Evolutionary conservation across 2,113 vertebrate species (phyloP), one percentile per base, ranked within the genome.

Genomic region (Elachura formosa): DNA sequence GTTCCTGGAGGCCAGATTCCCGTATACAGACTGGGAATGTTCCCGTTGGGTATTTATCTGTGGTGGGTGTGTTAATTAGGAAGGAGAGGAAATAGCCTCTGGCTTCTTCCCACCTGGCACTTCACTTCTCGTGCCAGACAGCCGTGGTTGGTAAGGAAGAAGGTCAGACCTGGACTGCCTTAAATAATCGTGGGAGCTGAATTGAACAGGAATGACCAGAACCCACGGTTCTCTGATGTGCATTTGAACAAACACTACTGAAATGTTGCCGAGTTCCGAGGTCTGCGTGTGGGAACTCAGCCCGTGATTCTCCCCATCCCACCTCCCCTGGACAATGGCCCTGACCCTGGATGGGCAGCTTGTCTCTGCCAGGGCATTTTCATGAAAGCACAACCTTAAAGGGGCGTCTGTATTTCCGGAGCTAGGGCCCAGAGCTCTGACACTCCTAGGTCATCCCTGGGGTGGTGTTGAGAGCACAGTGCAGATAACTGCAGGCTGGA

Each of bases 181-280:
- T 49, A 38, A 41, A 13, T 64, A 33, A 56, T 52, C 16, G 23
- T 14, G 21, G 51, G 73, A 69, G 55, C 13, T 62, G 85, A 76
- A 12, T 22, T 34, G 29, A 38, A 24, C 14, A 17, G 36, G 14
- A 33, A 19, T 25, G 62, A 38, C 54, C 66, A 46, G 87, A 43
- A 36, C 28, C 31, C 33, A 6, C 23, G 73, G 12, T 40, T 83
- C 66, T 84, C 48, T 51, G 52, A 28, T 1, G 1, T 17, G 5
- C 34, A 2, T 40, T 59, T n/a, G 20, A 63, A 68, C 62, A 78
- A 81, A 46, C 8, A 8, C 33, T 18, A 7, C 0, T 73, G 72
- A 51, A 74, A 62, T 13, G 34, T 41, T 2, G 0, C 20, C 0
- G 0, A 51, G 48, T 36, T 31, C 28, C 16, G 43, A n/a, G 84